Conservation (phyloP, 2,797 vertebrate genomes). For the Sebastes cheni region DNA sequence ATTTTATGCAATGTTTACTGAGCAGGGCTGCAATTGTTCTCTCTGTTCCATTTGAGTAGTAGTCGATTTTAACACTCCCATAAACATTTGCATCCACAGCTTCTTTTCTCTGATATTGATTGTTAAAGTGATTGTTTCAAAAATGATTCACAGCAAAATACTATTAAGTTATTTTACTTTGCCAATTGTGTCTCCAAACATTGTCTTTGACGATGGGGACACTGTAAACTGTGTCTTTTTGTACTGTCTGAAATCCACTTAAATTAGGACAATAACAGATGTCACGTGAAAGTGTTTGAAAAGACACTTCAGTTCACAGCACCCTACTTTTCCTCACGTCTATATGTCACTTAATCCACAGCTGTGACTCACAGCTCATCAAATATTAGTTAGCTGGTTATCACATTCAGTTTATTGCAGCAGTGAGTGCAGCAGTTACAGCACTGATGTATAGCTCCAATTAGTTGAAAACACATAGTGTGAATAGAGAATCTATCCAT, state of each 20-base stretch:
- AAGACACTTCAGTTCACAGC: not conserved
- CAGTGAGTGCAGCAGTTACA: constrained; percentile 26
- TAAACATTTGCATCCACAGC: constrained; percentile 51
- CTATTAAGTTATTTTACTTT: constrained; percentile 12
- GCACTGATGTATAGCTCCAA: constrained; percentile 22
- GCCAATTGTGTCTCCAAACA: not conserved
- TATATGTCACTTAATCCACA: constrained; percentile 17
- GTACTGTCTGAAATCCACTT: not conserved
- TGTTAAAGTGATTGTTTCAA: constrained; percentile 24
- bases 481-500: constrained; percentile 25
- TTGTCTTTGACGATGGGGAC: constrained; percentile 19
- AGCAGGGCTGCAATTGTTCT: constrained; percentile 62
- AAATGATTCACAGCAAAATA: constrained; percentile 27
- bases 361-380: constrained; percentile 18
- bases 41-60: constrained; percentile 59
- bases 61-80: constrained; percentile 64
- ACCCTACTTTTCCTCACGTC: not conserved
- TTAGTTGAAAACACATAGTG: constrained; percentile 31
- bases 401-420: constrained; percentile 13
- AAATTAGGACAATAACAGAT: constrained; percentile 5
- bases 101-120: constrained; percentile 30
- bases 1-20: constrained; percentile 61
- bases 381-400: constrained; percentile 19
- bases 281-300: constrained; percentile 5
- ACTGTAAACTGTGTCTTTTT: constrained; percentile 17